phyloP scores from a whole-genome alignment of 2,797 vertebrate genomes.

The Tapera naevia region DNA sequence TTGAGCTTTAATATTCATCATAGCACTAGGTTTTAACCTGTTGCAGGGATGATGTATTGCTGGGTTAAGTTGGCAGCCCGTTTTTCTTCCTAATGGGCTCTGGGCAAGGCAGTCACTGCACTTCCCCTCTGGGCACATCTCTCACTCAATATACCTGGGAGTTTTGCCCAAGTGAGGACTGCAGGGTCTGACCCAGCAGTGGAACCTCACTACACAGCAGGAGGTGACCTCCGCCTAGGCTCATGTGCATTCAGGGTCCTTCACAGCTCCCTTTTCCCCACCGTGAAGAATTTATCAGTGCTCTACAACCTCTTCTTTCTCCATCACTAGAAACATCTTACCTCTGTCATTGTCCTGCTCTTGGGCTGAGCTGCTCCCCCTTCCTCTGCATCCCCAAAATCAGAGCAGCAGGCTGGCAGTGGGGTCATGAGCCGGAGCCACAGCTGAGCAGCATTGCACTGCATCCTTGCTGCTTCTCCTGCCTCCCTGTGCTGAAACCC shows the following conservation, averaged over 20 bases:
- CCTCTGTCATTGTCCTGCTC: not conserved
- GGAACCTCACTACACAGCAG: fast-evolving
- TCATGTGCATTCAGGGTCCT: not conserved
- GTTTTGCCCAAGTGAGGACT: not conserved
- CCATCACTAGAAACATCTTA: not conserved
- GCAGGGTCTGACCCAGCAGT: not conserved
- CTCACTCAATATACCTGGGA: not conserved
- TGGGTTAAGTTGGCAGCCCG: not conserved
- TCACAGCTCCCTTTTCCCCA: not conserved
- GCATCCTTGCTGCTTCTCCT: not conserved
- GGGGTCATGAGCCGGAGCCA: not conserved
- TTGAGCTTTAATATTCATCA: not conserved
- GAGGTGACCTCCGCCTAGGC: not conserved
- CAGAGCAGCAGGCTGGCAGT: not conserved
- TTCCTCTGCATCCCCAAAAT: not conserved
- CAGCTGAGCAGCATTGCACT: not conserved
- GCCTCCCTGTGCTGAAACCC: not conserved
- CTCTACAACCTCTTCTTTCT: not conserved
- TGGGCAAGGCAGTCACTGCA: not conserved
- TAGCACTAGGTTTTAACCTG: not conserved
- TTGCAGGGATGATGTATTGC: not conserved
- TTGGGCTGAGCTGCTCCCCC: not conserved
- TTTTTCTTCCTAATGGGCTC: not conserved
- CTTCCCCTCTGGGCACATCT: not conserved
- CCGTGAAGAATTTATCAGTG: not conserved